Conservation (phyloP, 1,140 invertebrate species). For the Dinoponera quadriceps region DNA sequence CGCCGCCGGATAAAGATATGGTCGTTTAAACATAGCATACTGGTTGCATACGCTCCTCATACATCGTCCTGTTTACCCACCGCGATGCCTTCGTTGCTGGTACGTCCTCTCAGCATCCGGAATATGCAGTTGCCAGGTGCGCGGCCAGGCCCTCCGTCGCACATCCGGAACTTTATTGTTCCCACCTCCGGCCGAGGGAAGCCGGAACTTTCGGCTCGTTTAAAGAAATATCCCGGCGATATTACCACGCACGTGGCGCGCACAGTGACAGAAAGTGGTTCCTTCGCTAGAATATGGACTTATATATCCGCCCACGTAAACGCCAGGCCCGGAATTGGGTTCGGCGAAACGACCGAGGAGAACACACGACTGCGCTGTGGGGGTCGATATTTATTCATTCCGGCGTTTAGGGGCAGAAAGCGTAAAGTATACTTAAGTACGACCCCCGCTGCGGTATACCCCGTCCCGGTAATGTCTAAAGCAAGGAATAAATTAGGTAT, state of each 20-base stretch:
- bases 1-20: not conserved
- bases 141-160: not conserved
- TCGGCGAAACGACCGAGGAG: not conserved
- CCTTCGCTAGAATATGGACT: constrained; percentile 47
- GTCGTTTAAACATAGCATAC: constrained; percentile 11
- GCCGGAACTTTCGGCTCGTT: constrained; percentile 59
- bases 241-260: constrained; percentile 50
- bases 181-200: not conserved
- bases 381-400: constrained; percentile 41
- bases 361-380: constrained; percentile 12
- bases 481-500: constrained; percentile 2
- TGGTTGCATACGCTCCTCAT: not conserved
- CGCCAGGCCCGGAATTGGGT: constrained; percentile 35
- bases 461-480: not conserved
- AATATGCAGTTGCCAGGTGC: constrained; percentile 39
- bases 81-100: not conserved
- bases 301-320: not conserved
- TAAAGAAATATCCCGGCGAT: constrained; percentile 65
- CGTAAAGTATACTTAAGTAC: constrained; percentile 31
- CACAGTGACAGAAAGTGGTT: not conserved
- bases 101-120: not conserved
- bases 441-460: not conserved
- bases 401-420: constrained; percentile 31
- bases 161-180: constrained; percentile 3
- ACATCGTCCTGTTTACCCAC: not conserved